Base-by-base conservation (phyloP, 2,888 invertebrate genomes). In the Sminthurinus aureus region DNA sequence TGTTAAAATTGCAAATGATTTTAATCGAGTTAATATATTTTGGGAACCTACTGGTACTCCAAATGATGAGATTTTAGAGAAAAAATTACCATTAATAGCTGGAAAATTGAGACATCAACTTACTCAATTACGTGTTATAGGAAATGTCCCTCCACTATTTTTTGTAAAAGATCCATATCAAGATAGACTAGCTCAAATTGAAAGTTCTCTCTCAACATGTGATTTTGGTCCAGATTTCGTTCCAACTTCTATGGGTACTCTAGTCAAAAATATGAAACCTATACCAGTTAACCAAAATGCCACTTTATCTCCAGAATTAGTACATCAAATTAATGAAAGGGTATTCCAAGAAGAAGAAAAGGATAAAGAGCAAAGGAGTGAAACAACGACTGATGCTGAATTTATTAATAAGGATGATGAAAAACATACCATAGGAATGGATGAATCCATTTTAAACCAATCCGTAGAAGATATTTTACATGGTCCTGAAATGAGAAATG, bases 91-190 rank as follows among this genome's bases (percentile, higher is more conserved):
- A 71, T 91, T 91, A 76, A 91, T 92, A 86, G 93, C 93, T 0
- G 93, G 93, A 0, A 89, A 91, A 11, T 89, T 96, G 66, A 91
- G 95, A 26, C 94, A 95, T 89, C 94, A 95, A 89, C 91, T 96
- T 3, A 93, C 94, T 0, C 93, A 94, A 83, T 90, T 96, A 0
- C 91, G 93, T 85, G 91, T 96, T 0, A 94, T 96, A 92, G 96
- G 96, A 13, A 92, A 93, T 86, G 93, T 96, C 66, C 96, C 96
- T 9, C 92, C 92, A 84, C 93, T 96, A 83, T 89, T 91, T 67
- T 96, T 96, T 91, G 92, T 95, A 0, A 94, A 93, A 92, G 94
- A 95, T 90, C 93, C 91, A 89, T 91, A 92, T 50, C 92, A 92
- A 89, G 90, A 91, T 0, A 90, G 90, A 81, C 81, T 93, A 13